Base-by-base conservation (phyloP, 1,140 invertebrate species). In the Alviniconcha marisindica region DNA sequence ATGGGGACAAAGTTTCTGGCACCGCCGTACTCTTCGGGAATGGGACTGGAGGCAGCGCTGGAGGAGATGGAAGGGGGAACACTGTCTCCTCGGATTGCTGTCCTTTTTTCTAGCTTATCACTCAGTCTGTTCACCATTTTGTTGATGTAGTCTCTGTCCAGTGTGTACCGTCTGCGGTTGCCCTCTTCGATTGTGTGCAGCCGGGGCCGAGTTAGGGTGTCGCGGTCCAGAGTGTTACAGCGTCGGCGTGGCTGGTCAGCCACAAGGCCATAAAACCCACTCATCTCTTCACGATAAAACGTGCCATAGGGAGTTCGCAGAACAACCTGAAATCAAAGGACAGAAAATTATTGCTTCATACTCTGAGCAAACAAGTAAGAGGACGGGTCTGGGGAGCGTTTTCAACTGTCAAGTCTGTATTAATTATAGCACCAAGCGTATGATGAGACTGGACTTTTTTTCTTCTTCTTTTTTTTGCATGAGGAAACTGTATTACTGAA, bases 281-380 rank as follows among this genome's bases (percentile, higher is more conserved):
- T 86, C 66, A 87, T 86, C 63, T 91, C 89, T 79, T 90, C 89
- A 24, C 91, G 88, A 78, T 90, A 91, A 74, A 92, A 92, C 7
- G 90, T 91, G 15, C 92, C 92, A 80, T 92, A 91, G 0, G 92
- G 91, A 33, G 91, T 92, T 77, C 91, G 88, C 14, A 92, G 81
- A 15, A 92, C 88, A 63, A 92, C 87, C 84, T 90, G 84, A n/a
- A 24, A 69, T 2, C 40, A n/a, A 77, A 42, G 10, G 24, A 12
- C 5, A 44, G n/a, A n/a, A n/a, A n/a, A 31, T 74, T 28, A 5
- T 36, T 15, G 54, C n/a, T 15, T n/a, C n/a, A n/a, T n/a, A n/a
- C n/a, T n/a, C n/a, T n/a, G n/a, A n/a, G n/a, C n/a, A n/a, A n/a
- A n/a, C n/a, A n/a, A n/a, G n/a, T n/a, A n/a, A n/a, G n/a, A 56